Evolutionary conservation across 35 echinoderm and acorn worm genomes (phyloP), one percentile per base, ranked within the genome.

Genomic region (Apostichopus parvimensis): DNA sequence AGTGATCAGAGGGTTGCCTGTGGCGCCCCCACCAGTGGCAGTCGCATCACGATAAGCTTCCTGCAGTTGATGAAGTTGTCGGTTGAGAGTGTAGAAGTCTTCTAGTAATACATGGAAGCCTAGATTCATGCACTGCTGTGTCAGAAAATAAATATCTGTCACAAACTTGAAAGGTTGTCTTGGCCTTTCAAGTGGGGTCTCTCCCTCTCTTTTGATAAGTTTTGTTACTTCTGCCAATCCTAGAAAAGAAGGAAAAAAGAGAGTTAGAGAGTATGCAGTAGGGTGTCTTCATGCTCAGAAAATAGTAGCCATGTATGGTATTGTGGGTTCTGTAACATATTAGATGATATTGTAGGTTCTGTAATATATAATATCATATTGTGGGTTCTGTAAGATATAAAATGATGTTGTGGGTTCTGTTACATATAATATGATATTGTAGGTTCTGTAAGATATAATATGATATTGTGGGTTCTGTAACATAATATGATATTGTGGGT

Each of bases 101-200:
- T 94, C 95, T 57, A 94, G 52, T 20, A 98, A 11, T 77, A 80
- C 55, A 75, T 98, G 95, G 80, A 96, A 98, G 53, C 97, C 97
- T 53, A 98, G 60, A 61, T 94, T 79, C 10, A 98, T 80, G 81
- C 95, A 98, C 20, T 91, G 91, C 15, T 98, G 97, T 0, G 97
- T 94, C 66, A 98, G 86, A 87, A 98, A 98, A 93, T 96, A 98
- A 59, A 95, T 91, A 15, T 95, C 97, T 0, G 97, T 94, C 15
- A 93, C 68, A 90, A 98, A 98, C 25, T 98, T 98, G 89, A 93
- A 98, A 6, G 94, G 91, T 5, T 83, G 86, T 12, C 53, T 83
- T 72, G 79, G 89, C 5, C 91, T 80, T 0, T 91, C 60, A 0
- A 12, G 9, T 6, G 65, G 60, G 54, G 73, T 53, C 25, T 96